phyloP scores from a whole-genome alignment of 2,888 invertebrate species.

The Venusia cambrica region DNA sequence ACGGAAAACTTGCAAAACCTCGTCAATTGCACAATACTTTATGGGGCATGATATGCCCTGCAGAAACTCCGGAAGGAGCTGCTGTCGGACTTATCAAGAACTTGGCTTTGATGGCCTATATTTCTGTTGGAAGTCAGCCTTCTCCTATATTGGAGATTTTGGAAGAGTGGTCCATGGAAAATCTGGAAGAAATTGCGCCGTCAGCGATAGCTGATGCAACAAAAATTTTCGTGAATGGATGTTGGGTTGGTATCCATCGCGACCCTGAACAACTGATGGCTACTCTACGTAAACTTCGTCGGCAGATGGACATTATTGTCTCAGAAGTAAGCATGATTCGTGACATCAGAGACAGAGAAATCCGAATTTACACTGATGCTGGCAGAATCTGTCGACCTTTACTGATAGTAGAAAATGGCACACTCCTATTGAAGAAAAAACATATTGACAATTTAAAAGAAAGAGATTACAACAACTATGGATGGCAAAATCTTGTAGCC shows the following conservation, averaged over 20 bases:
- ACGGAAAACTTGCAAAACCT: conserved; percentile 99
- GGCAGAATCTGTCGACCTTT: conserved; percentile 99
- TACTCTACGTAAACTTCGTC: conserved; percentile 95
- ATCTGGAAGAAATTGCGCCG: conserved; percentile 99
- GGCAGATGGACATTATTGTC: conserved; percentile 99
- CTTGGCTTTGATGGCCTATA: conserved; percentile 99
- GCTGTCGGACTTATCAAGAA: conserved; percentile 99
- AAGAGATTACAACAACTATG: conserved; percentile 97
- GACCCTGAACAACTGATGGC: conserved; percentile 99
- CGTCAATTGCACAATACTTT: conserved; percentile 99
- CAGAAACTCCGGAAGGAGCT: conserved; percentile 99
- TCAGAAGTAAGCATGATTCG: conserved; percentile 99
- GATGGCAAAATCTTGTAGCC: conserved; percentile 89
- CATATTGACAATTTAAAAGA: conserved; percentile 98
- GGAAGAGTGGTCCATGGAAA: conserved; percentile 99
- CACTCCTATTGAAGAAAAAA: conserved; percentile 93
- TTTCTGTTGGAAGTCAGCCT: conserved; percentile 99
- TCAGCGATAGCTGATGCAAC: conserved; percentile 99
- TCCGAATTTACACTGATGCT: conserved; percentile 99
- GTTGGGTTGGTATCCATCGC: conserved; percentile 99
- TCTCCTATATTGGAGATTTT: conserved; percentile 99
- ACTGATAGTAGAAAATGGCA: conserved; percentile 97
- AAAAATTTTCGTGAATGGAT: conserved; percentile 99
- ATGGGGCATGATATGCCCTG: conserved; percentile 99
- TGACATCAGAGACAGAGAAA: conserved; percentile 99